Evolutionary conservation across 1,140 invertebrate species (phyloP), one percentile per base, ranked within the genome.

Genomic region (Zaprionus kolodkinae): DNA sequence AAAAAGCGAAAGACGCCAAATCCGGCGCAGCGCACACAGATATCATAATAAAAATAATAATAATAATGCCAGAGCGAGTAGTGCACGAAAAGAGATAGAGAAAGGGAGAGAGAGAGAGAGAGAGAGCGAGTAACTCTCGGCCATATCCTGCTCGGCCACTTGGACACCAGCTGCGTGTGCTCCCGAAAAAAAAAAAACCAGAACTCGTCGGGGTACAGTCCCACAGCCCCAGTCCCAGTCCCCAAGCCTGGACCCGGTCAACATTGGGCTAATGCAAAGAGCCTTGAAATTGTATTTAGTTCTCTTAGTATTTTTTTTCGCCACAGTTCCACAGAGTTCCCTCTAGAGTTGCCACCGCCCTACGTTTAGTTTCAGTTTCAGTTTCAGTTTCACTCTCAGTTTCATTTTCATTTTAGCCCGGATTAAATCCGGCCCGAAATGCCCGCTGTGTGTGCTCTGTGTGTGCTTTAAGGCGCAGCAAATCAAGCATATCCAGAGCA

Each of bases 241-340:
- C n/a, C 40, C 6, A 12, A 21, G 40, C 40, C 48, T 69, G 79
- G 63, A 78, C 40, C 25, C 33, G 40, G 27, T 40, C 40, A 55
- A 54, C 62, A 64, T 64, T 65, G 72, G 81, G 69, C 81, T 80
- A 78, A 85, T 78, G 81, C 81, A 85, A 85, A 85, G 66, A 85
- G 70, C 74, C 74, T 68, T 81, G 62, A 82, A 82, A 82, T 75
- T 81, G 74, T 82, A 81, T 82, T 75, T 81, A 70, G 79, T 66
- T 81, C 69, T 66, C 50, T 52, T 30, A n/a, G 36, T 43, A 21
- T 59, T 36, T 45, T 43, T 43, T 43, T 43, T 9, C 10, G 15
- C n/a, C 45, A 38, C 33, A 7, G 7, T 66, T 40, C 25, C 25
- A 15, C 62, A 21, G 30, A 21, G 30, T 15, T 36, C 61, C 36